These are phyloP conservation scores for Gymnothorax javanicus DNA, from an alignment of 2,797 vertebrate species.

Conservation along the genomic window DNA sequence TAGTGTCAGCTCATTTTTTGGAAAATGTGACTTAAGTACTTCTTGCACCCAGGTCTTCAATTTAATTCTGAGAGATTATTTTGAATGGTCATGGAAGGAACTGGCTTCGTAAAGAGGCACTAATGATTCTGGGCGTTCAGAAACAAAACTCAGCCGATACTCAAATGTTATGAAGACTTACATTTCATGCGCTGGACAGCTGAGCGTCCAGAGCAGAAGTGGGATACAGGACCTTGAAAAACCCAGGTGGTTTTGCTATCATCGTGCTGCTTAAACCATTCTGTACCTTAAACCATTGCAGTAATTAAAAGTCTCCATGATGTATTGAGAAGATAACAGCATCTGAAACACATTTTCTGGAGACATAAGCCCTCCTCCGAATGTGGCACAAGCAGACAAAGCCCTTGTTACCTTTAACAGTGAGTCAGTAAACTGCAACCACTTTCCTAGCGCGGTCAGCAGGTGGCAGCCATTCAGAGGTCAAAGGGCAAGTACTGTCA, in stretches of 20 bases:
- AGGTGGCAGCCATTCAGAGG: conserved; percentile 18
- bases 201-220: background rate
- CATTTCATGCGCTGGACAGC: background rate
- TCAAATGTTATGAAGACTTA: background rate
- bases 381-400: background rate
- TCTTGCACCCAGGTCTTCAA: too few relatives aligned
- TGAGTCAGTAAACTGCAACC: conserved; percentile 3
- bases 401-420: background rate
- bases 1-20: too few relatives aligned
- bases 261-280: background rate
- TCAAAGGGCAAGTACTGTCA: conserved; percentile 24
- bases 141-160: background rate
- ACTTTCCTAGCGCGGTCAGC: conserved; percentile 12
- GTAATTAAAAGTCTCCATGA: background rate
- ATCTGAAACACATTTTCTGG: background rate
- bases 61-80: background rate
- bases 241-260: background rate
- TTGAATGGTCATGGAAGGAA: background rate
- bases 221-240: background rate
- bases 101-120: background rate
- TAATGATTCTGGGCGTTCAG: background rate
- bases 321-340: background rate
- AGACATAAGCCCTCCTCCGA: background rate
- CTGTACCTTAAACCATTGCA: background rate
- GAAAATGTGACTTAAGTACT: too few relatives aligned